A percentile compares a stretch with the other conserved stretches of the same genome.
Evolutionary conservation across 2,113 vertebrate species (phyloP).

Genomic region (Chloropsis hardwickii): DNA sequence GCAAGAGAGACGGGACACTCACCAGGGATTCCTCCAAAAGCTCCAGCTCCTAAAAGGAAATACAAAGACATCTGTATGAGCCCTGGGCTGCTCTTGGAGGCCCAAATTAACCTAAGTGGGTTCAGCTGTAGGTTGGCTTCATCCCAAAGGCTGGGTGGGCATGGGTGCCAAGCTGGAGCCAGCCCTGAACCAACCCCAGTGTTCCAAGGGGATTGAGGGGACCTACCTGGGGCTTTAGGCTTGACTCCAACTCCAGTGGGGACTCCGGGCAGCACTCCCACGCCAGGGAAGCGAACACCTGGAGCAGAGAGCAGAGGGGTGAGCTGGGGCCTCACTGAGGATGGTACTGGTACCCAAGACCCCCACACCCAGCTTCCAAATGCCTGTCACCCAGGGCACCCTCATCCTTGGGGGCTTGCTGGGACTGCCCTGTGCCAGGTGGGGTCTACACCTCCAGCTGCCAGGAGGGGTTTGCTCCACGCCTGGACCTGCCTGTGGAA

Average conservation of each 20-base stretch:
- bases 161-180: not conserved
- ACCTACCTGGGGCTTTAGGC: conserved; percentile 80
- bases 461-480: not conserved
- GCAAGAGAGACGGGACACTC: not conserved
- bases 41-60: conserved; percentile 61
- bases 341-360: not conserved
- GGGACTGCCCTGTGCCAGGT: not conserved
- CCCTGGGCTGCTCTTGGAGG: not conserved
- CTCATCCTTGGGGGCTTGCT: not conserved
- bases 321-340: not conserved
- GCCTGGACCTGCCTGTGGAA: not conserved
- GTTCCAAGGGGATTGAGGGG: not conserved
- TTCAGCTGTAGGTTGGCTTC: not conserved
- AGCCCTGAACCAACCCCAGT: not conserved
- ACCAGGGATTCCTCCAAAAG: conserved; percentile 78
- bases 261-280: conserved; percentile 90
- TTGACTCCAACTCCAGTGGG: conserved; percentile 87
- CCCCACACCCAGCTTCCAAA: not conserved
- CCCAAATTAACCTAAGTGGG: not conserved
- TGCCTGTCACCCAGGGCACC: not conserved
- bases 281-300: conserved; percentile 86
- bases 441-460: not conserved
- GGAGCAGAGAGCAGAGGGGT: not conserved
- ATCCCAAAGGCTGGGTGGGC: not conserved
- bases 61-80: not conserved